Conservation (phyloP, 2,888 invertebrate species). For the Zelleria hepariella region DNA sequence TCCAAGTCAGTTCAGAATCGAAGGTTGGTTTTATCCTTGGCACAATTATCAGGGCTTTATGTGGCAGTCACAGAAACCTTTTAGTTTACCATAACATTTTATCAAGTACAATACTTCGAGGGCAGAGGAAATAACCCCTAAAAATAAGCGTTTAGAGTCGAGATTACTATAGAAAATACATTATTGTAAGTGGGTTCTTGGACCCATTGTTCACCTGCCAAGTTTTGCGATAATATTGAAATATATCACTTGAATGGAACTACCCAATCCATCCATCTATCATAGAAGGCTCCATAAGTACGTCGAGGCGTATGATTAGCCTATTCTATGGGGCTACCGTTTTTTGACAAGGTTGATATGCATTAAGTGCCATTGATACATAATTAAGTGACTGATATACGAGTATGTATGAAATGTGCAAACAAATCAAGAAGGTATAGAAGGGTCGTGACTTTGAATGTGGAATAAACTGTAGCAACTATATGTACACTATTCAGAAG, state of each 20-base stretch:
- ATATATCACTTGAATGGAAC: constrained; percentile 46
- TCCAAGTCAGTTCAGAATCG: not conserved
- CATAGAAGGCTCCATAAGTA: constrained; percentile 14
- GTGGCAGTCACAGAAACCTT: not conserved
- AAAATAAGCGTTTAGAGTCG: not conserved
- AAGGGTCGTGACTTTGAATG: not conserved
- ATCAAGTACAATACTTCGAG: not conserved
- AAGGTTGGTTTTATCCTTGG: not conserved
- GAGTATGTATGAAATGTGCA: not conserved
- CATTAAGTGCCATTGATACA: constrained; percentile 42
- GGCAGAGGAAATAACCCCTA: not conserved
- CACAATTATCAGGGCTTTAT: not conserved
- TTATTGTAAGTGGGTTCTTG: not conserved
- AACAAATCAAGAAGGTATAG: not conserved
- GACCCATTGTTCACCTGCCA: constrained; percentile 55
- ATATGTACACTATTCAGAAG: no score
- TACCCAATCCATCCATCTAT: constrained; percentile 42
- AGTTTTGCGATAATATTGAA: constrained; percentile 60
- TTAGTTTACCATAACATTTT: not conserved
- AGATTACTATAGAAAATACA: not conserved
- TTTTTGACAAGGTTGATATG: constrained; percentile 49
- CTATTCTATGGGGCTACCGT: constrained; percentile 62
- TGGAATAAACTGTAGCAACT: no score
- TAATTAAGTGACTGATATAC: constrained; percentile 32
- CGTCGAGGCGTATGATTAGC: constrained; percentile 54